Evolutionary conservation across 2,113 vertebrate genomes (phyloP).

Genomic region (Symphodus melops): DNA sequence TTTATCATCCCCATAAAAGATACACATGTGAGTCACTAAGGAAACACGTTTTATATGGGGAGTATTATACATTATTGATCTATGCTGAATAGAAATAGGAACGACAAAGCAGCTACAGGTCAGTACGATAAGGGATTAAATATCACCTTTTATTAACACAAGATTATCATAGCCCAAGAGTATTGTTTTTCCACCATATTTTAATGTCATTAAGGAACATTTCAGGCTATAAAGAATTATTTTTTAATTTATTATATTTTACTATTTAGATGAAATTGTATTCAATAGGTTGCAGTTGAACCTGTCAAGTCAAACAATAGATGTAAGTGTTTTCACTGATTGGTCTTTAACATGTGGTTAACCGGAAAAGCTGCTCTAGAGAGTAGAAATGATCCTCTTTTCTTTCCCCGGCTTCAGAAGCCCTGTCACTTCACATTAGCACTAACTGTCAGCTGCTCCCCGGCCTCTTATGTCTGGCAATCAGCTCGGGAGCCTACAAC

Average conservation of each 20-base stretch:
- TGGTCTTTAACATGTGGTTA: slow-evolving; percentile 69
- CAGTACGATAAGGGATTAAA: no score
- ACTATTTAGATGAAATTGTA: neutral
- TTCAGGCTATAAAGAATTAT: no score
- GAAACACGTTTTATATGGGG: neutral
- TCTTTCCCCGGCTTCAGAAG: slow-evolving; percentile 69
- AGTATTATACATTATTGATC: slow-evolving; percentile 18
- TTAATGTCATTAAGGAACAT: no score
- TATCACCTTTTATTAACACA: no score
- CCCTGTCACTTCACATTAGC: slow-evolving; percentile 79
- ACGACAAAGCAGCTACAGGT: no score
- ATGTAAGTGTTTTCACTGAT: slow-evolving; percentile 49
- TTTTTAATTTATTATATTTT: no score
- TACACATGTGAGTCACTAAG: slow-evolving; percentile 19
- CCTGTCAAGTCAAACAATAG: slow-evolving; percentile 57
- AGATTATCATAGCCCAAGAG: no score
- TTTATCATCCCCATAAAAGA: slow-evolving; percentile 38
- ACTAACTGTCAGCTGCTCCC: slow-evolving; percentile 76
- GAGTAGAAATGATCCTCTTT: slow-evolving; percentile 55
- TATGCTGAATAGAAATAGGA: neutral
- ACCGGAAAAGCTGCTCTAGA: slow-evolving; percentile 66
- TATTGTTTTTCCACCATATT: no score
- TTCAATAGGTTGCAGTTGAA: slow-evolving; percentile 37
- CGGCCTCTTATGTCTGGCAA: slow-evolving; percentile 76
- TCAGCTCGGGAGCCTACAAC: slow-evolving; percentile 72